These are phyloP conservation scores for Pangasius krempfi DNA, from an alignment of 2,797 vertebrate species.

Conservation along the genomic window DNA sequence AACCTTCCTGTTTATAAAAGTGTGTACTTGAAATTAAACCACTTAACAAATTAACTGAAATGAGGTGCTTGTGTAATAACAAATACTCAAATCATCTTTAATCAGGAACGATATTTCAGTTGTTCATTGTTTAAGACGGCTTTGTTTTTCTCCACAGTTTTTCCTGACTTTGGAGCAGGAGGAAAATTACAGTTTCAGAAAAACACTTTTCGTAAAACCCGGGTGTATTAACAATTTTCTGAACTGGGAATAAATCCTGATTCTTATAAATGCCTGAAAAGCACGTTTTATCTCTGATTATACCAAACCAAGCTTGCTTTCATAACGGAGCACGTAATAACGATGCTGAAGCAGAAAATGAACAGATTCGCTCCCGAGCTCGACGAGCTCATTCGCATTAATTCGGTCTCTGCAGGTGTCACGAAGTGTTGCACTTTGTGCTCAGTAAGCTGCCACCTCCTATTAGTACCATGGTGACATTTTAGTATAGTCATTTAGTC, in stretches of 20 bases:
- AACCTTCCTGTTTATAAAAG: background rate
- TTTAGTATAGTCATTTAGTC: background rate
- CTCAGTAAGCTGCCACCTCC: background rate
- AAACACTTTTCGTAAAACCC: background rate
- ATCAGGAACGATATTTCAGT: background rate
- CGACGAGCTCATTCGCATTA: background rate
- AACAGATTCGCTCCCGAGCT: background rate
- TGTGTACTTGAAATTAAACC: background rate
- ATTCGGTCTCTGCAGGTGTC: constrained; percentile 7
- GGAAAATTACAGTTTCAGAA: background rate
- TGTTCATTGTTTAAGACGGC: background rate
- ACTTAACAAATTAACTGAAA: background rate
- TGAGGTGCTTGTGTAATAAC: background rate
- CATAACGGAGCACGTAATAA: background rate
- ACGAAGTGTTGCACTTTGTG: background rate
- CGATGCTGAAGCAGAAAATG: background rate
- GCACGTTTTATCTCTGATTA: background rate
- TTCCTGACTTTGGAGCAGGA: too few relatives aligned
- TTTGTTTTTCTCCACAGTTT: background rate
- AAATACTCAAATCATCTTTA: background rate
- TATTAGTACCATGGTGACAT: background rate
- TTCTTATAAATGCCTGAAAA: background rate
- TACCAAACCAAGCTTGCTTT: background rate
- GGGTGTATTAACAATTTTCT: background rate
- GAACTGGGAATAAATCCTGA: background rate